A percentile compares a stretch with the other conserved stretches of the same genome.
These are phyloP conservation scores for Centrocercus urophasianus DNA, from an alignment of 2,113 vertebrate species.

Conservation along the genomic window DNA sequence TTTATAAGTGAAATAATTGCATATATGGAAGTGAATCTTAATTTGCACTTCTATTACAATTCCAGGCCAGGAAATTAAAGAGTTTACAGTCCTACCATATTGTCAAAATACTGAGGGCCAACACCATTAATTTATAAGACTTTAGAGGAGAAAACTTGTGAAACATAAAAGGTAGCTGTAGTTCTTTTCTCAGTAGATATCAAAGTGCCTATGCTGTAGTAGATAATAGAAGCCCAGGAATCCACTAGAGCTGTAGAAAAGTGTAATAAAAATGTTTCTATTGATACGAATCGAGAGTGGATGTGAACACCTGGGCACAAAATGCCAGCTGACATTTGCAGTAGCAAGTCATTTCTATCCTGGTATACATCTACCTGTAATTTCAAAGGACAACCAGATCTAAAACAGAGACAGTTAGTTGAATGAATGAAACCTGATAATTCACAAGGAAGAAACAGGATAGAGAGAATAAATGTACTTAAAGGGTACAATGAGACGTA, in stretches of 20 bases:
- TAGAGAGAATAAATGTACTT: background rate
- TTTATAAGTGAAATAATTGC: background rate
- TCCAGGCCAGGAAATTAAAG: background rate
- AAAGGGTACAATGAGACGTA: background rate
- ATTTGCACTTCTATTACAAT: background rate
- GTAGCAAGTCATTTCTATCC: background rate
- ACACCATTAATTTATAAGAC: background rate
- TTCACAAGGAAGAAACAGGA: background rate
- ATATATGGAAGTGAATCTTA: background rate
- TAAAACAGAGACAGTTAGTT: background rate
- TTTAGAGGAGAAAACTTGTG: background rate
- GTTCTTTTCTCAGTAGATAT: background rate
- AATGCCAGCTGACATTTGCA: background rate
- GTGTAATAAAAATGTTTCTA: background rate
- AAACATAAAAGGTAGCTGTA: background rate
- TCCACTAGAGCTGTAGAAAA: background rate
- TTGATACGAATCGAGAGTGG: background rate
- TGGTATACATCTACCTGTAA: background rate
- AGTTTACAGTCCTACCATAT: background rate
- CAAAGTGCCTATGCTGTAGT: background rate
- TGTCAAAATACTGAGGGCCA: background rate
- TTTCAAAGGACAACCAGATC: background rate
- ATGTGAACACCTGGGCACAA: background rate
- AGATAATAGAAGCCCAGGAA: background rate
- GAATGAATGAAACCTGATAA: background rate